Percentiles rank a stretch among this genome's conserved stretches.
These are phyloP conservation scores for Agapornis canus DNA, from an alignment of 2,797 vertebrate species.

Conservation along the genomic window DNA sequence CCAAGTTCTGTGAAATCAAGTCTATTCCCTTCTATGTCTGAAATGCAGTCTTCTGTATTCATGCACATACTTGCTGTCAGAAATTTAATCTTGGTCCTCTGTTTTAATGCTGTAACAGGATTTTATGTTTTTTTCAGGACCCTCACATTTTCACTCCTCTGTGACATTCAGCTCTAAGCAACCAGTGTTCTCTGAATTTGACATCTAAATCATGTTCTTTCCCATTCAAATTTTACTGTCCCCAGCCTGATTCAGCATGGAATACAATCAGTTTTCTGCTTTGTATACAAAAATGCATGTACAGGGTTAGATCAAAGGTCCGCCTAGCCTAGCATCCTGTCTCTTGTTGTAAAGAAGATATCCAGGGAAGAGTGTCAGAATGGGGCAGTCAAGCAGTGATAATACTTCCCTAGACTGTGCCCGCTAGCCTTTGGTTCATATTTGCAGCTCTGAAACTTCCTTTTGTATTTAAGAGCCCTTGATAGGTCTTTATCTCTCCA, in stretches of 20 bases:
- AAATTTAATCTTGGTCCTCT: not conserved
- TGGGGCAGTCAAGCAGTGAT: not conserved
- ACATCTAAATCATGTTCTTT: not conserved
- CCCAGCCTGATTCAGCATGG: not conserved
- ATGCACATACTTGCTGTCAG: not conserved
- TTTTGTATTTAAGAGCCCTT: not conserved
- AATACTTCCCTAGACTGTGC: not conserved
- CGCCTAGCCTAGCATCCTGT: not conserved
- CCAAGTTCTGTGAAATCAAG: not conserved
- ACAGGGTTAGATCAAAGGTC: conserved; percentile 20
- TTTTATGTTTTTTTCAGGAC: not conserved
- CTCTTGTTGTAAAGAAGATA: not conserved
- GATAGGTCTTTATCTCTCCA: not conserved
- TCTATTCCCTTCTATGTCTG: not conserved
- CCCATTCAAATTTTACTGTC: not conserved
- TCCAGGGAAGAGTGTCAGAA: not conserved
- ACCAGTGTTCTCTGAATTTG: not conserved
- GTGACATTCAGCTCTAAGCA: not conserved
- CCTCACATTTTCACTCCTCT: not conserved
- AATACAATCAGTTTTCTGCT: conserved; percentile 11
- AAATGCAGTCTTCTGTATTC: conserved; percentile 20
- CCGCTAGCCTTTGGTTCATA: not conserved
- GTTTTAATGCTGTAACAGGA: not conserved
- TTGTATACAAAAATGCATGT: not conserved
- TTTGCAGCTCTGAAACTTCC: conserved; percentile 5